Conservation (phyloP, 37 sponge, comb jelly and placozoan species). For the Cladorhizidae sp. region DNA sequence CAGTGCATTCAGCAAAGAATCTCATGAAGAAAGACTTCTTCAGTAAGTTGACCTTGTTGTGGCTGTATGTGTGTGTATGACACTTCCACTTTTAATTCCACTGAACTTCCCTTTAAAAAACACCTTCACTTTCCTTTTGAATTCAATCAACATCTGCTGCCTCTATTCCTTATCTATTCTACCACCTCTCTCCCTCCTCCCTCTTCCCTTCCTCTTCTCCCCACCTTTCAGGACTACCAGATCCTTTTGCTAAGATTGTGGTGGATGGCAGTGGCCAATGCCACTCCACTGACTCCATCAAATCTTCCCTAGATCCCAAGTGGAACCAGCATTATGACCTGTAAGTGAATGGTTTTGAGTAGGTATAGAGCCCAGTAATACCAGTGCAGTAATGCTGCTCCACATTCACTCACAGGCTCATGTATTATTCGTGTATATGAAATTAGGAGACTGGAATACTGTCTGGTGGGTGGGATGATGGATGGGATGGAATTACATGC, state of each 20-base stretch:
- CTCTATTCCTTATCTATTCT: too few species aligned
- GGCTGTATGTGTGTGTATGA: neutral
- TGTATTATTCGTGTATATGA: too few species aligned
- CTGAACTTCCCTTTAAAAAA: neutral
- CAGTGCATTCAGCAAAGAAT: slow-evolving; percentile 92
- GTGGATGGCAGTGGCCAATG: slow-evolving; percentile 95
- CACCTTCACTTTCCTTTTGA: neutral
- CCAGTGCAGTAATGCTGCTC: too few species aligned
- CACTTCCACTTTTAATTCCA: neutral
- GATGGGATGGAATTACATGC: too few species aligned
- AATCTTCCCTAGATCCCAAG: slow-evolving; percentile 88
- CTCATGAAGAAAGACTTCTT: slow-evolving; percentile 90
- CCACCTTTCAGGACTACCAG: slow-evolving; percentile 73
- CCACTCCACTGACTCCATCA: slow-evolving; percentile 83
- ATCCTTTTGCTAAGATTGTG: slow-evolving; percentile 92
- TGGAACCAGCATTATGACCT: slow-evolving; percentile 96
- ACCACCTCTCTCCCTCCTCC: neutral
- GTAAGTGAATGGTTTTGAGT: slow-evolving; percentile 85
- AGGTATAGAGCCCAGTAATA: too few species aligned
- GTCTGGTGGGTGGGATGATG: too few species aligned
- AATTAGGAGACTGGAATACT: too few species aligned
- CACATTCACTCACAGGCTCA: too few species aligned
- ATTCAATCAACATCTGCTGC: too few species aligned
- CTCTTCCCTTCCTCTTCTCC: neutral
- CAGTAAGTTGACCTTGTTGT: slow-evolving; percentile 60